phyloP scores from a whole-genome alignment of 2,888 invertebrate genomes.

The Eucriotettix oculatus region DNA sequence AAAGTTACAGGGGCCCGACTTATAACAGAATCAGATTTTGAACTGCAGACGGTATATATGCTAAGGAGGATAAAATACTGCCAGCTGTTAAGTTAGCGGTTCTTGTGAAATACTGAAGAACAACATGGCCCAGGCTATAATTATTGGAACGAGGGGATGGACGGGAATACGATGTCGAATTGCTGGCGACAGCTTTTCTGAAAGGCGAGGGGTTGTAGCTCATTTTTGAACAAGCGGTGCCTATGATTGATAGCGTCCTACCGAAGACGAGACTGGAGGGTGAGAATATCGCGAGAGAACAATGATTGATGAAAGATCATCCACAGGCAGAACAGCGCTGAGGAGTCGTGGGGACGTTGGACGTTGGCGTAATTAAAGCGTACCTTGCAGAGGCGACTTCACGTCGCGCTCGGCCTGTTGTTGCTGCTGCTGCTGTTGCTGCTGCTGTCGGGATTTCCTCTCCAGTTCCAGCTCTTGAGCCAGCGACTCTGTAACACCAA shows the following conservation, averaged over 20 bases:
- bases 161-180: too few species aligned
- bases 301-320: conserved; percentile 14
- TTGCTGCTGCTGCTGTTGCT: conserved; percentile 16
- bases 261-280: conserved; percentile 14
- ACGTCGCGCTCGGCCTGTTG: conserved; percentile 68
- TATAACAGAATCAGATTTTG: too few species aligned
- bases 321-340: background rate
- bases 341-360: background rate
- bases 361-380: background rate
- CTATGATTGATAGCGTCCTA: conserved; percentile 15
- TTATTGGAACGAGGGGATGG: too few species aligned
- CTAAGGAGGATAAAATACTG: too few species aligned
- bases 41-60: too few species aligned
- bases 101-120: too few species aligned
- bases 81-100: too few species aligned
- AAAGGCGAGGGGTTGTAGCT: too few species aligned
- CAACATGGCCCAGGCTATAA: too few species aligned
- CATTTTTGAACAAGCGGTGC: background rate
- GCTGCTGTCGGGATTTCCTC: conserved; percentile 56
- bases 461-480: conserved; percentile 79
- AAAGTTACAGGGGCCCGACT: too few species aligned
- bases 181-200: too few species aligned
- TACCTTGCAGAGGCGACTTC: conserved; percentile 68
- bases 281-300: conserved; percentile 21
- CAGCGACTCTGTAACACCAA: conserved; percentile 50